Evolutionary conservation across 2,797 vertebrate genomes (phyloP), one percentile per base, ranked within the genome.

Genomic region (Adrianichthys oophorus): DNA sequence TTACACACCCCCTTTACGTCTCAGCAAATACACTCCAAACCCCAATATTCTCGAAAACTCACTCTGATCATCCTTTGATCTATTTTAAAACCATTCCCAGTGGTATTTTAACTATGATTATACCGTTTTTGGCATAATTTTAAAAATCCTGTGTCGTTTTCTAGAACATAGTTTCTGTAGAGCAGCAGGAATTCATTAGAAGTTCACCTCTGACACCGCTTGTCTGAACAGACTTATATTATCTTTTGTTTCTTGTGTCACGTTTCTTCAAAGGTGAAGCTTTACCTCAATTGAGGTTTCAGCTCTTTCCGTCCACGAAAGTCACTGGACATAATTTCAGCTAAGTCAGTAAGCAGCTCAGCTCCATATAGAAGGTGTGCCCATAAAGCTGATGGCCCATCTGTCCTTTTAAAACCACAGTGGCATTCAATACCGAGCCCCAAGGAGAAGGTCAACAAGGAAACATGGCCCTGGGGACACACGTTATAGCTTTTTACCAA

Each of bases 401-500:
- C 19, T 48, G 23, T 41, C 50, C 59, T 71, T 15, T 45, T 63
- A 65, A 84, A 83, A 70, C 72, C 69, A 57, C 68, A 37, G 60
- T 56, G 55, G 62, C 56, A 78, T 77, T 69, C 62, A 78, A 53
- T 63, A 68, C 67, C 76, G 41, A 62, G 59, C 21, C 4, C 67
- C 72, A 68, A 64, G 68, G 56, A 59, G 59, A 62, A 69, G 72
- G 73, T 83, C 79, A 86, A 80, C 47, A 60, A 65, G 61, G 53
- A 78, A 80, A 83, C 74, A 64, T 47, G 58, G 63, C 76, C 72
- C 67, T 56, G 12, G 32, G 66, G 82, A 80, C 51, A 55, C 42
- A 59, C 8, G 2, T 32, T 74, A 68, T 72, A 62, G 52, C 48
- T 59, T 74, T 77, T 54, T 54, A 59, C 54, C 42, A 70, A 83